Evolutionary conservation across 1,140 invertebrate species (phyloP).

Genomic region (Pollicipes pollicipes): DNA sequence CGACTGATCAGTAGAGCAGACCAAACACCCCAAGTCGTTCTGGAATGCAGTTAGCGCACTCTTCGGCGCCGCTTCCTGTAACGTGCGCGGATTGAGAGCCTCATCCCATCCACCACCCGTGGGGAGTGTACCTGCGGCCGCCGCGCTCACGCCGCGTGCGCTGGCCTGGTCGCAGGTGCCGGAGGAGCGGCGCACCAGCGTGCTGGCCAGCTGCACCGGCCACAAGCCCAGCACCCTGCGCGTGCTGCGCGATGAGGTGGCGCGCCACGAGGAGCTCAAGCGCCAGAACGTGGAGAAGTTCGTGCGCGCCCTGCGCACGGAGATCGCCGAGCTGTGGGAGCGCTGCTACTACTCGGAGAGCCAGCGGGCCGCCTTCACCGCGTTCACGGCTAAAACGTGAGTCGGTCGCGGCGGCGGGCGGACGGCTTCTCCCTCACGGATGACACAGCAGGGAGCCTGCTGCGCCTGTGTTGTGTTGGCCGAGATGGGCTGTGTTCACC

Average conservation of each 20-base stretch:
- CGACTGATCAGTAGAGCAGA: too few species aligned
- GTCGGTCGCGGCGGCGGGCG: neutral
- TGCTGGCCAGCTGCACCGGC: neutral
- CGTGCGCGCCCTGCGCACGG: constrained; percentile 42
- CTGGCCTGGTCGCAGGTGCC: neutral
- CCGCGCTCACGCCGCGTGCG: too few species aligned
- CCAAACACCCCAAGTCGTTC: too few species aligned
- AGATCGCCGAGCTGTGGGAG: constrained; percentile 50
- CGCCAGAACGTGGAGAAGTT: constrained; percentile 46
- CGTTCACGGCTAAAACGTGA: constrained; percentile 21
- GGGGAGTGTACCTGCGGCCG: too few species aligned
- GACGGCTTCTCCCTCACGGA: too few species aligned
- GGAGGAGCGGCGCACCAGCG: neutral
- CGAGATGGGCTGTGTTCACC: too few species aligned
- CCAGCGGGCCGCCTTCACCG: constrained; percentile 40
- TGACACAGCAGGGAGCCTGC: too few species aligned
- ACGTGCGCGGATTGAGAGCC: too few species aligned
- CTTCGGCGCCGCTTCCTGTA: too few species aligned
- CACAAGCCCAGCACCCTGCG: neutral
- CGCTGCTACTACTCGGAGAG: constrained; percentile 42
- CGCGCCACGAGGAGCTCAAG: constrained; percentile 41
- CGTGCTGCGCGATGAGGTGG: constrained; percentile 34
- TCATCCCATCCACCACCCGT: too few species aligned
- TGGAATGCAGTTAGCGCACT: too few species aligned
- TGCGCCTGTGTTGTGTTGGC: too few species aligned